Base-by-base conservation (phyloP, 2,888 invertebrate species). In the Acleris sparsana region DNA sequence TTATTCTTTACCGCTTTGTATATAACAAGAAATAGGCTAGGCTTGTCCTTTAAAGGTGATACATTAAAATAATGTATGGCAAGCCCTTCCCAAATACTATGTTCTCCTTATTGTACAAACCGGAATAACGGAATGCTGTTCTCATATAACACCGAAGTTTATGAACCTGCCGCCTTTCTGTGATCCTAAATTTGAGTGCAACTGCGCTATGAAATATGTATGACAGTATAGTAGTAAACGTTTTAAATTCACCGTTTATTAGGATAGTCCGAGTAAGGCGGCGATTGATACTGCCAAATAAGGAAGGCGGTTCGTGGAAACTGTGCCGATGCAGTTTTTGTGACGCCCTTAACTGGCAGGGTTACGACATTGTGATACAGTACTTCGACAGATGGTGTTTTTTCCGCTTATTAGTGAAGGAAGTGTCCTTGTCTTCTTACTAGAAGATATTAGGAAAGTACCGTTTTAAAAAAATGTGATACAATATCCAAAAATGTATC, bases 271-370 rank as follows among this genome's bases (percentile, higher is more conserved):
- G 67, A 75, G 70, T 79, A 84, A 72, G 84, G 69, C 75, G 16
- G 57, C 46, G 77, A 78, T 79, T 76, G 77, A 78, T 73, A 71
- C 73, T 72, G 70, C 87, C 85, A 82, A 84, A 85, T 85, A 86
- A 72, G 86, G 89, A 69, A 72, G 73, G 71, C 70, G 74, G 71
- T 75, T 75, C 84, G 86, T 86, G 88, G 85, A 85, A 89, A 87
- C 85, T 84, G 84, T 85, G 87, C 75, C 87, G 78, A 67, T 69
- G 63, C 72, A 73, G 74, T 83, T 83, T 82, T 84, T 84, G 79
- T 78, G 69, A n/a, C 75, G 71, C 58, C 46, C 57, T 33, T 53
- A 33, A 57, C 44, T 33, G 43, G 57, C 68, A 59, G 43, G 46
- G 59, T 78, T 81, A 77, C 79, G 70, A 79, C 77, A 82, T 72